Base-by-base conservation (phyloP, 2,797 vertebrate species). In the Clarias fuscus region DNA sequence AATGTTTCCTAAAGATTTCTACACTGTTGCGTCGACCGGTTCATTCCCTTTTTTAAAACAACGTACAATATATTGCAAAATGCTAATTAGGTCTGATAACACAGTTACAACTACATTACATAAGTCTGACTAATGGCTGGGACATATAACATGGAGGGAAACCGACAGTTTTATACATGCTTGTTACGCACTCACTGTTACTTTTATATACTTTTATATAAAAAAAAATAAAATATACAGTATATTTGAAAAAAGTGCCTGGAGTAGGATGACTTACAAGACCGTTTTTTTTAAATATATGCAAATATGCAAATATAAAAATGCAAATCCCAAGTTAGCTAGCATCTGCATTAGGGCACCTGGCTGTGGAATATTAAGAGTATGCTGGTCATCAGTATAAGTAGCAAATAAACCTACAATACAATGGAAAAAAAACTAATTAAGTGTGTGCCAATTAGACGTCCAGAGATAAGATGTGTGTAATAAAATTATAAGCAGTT, bases 11-110 rank as follows among this genome's bases (percentile, higher is more conserved):
- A 37, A 86, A 85, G 1, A 48, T 88, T 62, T 88, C 56, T 76
- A 87, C 86, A 84, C 73, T 78, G 71, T 76, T 76, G 68, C 62
- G 37, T 76, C 48, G 30, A 56, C 59, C 59, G 40, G 33, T 79
- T 40, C 40, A 30, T 67, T 82, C 1, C 17, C n/a, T 30, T 27
- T 33, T 65, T 48, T 30, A 27, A 17, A 82, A 53, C 15, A 67
- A 53, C 61, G 20, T 64, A 20, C 59, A 79, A 7, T 40, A n/a
- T 40, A 40, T 6, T 37, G 58, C n/a, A 33, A 79, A 83, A 48
- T 56, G 68, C 64, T 83, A 86, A 78, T 87, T 87, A 83, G n/a
- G n/a, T 88, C 83, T 64, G 68, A 87, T 58, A 77, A 33, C 79
- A 71, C 14, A 7, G 18, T 86, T 84, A 86, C 67, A 82, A 73